These are phyloP conservation scores for Melinopterus prodromus DNA, from an alignment of 2,888 invertebrate genomes.

Conservation along the genomic window DNA sequence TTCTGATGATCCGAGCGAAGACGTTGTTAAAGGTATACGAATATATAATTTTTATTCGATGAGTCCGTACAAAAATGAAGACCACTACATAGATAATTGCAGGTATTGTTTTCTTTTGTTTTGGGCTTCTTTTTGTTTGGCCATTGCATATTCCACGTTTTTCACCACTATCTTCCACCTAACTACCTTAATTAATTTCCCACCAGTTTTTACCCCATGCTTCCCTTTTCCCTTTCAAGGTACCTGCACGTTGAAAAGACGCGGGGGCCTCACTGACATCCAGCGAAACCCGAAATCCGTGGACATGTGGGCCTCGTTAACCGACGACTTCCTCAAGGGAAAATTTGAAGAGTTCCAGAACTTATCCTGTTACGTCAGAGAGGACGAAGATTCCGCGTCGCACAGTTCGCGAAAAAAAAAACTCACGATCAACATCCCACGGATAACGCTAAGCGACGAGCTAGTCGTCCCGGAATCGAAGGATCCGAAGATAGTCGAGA, in stretches of 20 bases:
- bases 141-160: background rate
- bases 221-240: background rate
- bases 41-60: too few species aligned
- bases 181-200: background rate
- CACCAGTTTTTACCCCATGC: background rate
- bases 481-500: conserved; percentile 8
- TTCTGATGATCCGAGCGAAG: background rate
- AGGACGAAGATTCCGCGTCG: conserved; percentile 6
- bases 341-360: conserved; percentile 29
- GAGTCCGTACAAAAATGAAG: too few species aligned
- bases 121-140: background rate
- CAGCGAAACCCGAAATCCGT: conserved; percentile 9
- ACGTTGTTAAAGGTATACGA: background rate
- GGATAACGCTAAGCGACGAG: conserved; percentile 6
- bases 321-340: conserved; percentile 10
- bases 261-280: conserved; percentile 25
- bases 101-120: too few species aligned
- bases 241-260: conserved; percentile 16
- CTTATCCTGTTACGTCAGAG: conserved; percentile 10
- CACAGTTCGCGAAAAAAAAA: conserved; percentile 14
- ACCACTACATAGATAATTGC: too few species aligned
- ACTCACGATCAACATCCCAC: conserved; percentile 14
- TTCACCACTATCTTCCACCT: background rate
- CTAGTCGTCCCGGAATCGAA: background rate
- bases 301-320: background rate